phyloP scores from a whole-genome alignment of 2,113 vertebrate species.

The Mugil cephalus region DNA sequence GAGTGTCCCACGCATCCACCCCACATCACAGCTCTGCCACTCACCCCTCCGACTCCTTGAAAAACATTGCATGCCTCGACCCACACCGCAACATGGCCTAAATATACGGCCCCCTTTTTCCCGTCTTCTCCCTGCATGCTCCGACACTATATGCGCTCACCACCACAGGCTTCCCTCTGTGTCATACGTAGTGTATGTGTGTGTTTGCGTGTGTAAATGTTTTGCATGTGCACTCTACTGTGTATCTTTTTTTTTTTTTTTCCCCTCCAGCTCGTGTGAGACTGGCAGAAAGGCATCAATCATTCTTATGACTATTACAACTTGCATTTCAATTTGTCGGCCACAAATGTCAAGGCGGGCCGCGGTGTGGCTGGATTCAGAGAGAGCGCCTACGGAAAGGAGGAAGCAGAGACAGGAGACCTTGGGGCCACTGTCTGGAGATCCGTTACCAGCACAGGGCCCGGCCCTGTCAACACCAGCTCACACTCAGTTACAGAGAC shows the following conservation, averaged over 20 bases:
- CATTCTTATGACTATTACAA: slow-evolving; percentile 67
- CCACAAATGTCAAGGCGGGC: slow-evolving; percentile 66
- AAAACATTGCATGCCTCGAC: slow-evolving; percentile 77
- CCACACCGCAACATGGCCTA: slow-evolving; percentile 70
- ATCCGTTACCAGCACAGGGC: slow-evolving; percentile 63
- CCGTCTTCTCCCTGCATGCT: slow-evolving; percentile 53
- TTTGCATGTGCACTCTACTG: slow-evolving; percentile 45
- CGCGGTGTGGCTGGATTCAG: slow-evolving; percentile 45
- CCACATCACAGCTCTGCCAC: slow-evolving; percentile 78
- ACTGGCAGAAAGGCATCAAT: slow-evolving; percentile 73
- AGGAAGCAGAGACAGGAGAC: slow-evolving; percentile 67
- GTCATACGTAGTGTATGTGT: slow-evolving; percentile 34
- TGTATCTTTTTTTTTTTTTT: slow-evolving; percentile 3
- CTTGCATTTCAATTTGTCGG: slow-evolving; percentile 61
- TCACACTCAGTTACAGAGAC: slow-evolving; percentile 64
- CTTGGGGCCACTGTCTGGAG: slow-evolving; percentile 65
- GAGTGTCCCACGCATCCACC: slow-evolving; percentile 60
- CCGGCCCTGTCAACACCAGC: slow-evolving; percentile 75
- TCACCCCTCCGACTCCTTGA: slow-evolving; percentile 72
- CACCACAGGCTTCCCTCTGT: slow-evolving; percentile 50
- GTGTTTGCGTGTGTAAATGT: slow-evolving; percentile 52
- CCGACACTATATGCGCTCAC: slow-evolving; percentile 59
- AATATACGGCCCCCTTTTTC: slow-evolving; percentile 63
- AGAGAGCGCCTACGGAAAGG: slow-evolving; percentile 35
- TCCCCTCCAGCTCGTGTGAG: slow-evolving; percentile 42